Percentiles rank a stretch among this genome's conserved stretches.
Evolutionary conservation across 2,113 vertebrate genomes (phyloP).

Genomic region (Colius striatus): DNA sequence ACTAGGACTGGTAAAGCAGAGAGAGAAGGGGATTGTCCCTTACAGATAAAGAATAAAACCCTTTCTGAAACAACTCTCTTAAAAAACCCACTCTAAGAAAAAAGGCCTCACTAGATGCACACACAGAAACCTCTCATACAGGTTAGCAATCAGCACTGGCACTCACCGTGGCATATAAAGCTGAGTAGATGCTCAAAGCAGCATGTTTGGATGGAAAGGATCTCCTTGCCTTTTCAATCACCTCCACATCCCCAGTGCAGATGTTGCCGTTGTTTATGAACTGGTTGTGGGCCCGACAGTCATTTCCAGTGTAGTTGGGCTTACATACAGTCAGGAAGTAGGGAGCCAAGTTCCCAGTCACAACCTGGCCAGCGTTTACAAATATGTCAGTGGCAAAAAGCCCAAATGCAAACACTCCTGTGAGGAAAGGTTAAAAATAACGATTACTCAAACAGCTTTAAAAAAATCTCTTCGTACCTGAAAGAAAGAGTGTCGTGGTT

Average conservation of each 20-base stretch:
- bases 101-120: not conserved
- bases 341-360: constrained; percentile 92
- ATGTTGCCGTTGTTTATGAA: constrained; percentile 91
- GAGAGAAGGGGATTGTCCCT: not conserved
- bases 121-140: not conserved
- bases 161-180: constrained; percentile 95
- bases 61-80: not conserved
- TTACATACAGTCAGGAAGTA: constrained; percentile 97
- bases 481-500: not conserved
- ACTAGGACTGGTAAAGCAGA: not conserved
- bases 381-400: constrained; percentile 99
- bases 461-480: not conserved
- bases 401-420: constrained; percentile 98
- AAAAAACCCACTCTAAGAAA: not conserved
- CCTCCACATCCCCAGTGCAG: constrained; percentile 89
- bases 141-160: not conserved
- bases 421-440: constrained; percentile 25
- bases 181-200: constrained; percentile 94
- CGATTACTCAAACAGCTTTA: not conserved
- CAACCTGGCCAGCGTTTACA: constrained; percentile 96
- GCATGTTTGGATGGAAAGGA: constrained; percentile 99
- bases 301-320: constrained; percentile 93
- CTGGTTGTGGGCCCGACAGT: constrained; percentile 88
- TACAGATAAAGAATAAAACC: not conserved
- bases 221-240: constrained; percentile 89